phyloP scores from a whole-genome alignment of 1,140 invertebrate genomes.

The Zaprionus ghesquierei region DNA sequence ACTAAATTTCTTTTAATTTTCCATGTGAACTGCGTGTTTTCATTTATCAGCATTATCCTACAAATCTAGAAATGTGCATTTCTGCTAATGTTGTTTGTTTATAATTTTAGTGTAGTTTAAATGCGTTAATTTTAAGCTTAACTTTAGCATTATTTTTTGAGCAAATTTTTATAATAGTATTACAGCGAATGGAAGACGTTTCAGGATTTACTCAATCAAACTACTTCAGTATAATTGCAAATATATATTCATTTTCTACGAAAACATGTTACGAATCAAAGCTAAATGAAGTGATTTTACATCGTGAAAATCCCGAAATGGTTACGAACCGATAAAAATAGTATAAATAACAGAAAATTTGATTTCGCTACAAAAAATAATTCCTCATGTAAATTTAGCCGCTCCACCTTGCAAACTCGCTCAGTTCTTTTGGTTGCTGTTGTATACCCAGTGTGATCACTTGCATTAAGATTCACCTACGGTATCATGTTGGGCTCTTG shows the following conservation, averaged over 20 bases:
- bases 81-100: constrained; percentile 17
- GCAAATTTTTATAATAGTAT: constrained; percentile 72
- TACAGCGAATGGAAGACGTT: constrained; percentile 39
- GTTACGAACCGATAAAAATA: constrained; percentile 44
- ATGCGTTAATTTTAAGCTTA: constrained; percentile 56
- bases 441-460: constrained; percentile 29
- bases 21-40: constrained; percentile 54
- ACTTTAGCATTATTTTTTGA: constrained; percentile 72
- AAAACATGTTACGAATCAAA: not conserved
- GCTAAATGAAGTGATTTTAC: not conserved
- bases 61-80: constrained; percentile 54
- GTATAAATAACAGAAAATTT: constrained; percentile 75
- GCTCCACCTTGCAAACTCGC: constrained; percentile 64
- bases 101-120: constrained; percentile 52
- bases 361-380: constrained; percentile 81
- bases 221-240: not conserved
- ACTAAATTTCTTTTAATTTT: constrained; percentile 12
- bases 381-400: constrained; percentile 64
- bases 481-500: constrained; percentile 84
- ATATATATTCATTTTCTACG: not conserved
- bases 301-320: constrained; percentile 10
- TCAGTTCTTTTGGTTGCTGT: constrained; percentile 80
- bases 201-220: constrained; percentile 13
- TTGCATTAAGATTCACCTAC: constrained; percentile 41
- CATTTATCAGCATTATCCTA: constrained; percentile 39